Evolutionary conservation across 1,140 invertebrate genomes (phyloP).

Genomic region (Carposina sasakii): DNA sequence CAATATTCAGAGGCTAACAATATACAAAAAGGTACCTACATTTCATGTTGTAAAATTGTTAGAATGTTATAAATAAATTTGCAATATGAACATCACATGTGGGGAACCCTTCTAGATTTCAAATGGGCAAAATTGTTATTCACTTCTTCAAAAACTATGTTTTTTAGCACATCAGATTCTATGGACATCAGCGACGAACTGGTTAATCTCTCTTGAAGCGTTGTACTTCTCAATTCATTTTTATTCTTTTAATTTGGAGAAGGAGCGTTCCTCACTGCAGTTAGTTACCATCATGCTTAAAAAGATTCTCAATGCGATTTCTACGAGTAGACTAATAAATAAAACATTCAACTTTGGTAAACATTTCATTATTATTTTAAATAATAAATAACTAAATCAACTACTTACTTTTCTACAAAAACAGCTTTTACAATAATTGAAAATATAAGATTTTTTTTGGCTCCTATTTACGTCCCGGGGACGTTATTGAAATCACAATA

Average conservation of each 20-base stretch:
- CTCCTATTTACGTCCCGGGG: constrained; percentile 14
- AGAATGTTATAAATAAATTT: too few relatives aligned
- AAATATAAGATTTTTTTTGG: constrained; percentile 12
- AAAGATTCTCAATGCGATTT: constrained; percentile 37
- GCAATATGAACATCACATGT: too few relatives aligned
- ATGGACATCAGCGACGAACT: constrained; percentile 28
- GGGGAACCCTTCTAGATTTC: constrained; percentile 20
- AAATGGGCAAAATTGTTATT: constrained; percentile 18
- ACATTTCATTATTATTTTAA: too few relatives aligned
- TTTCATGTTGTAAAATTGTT: too few relatives aligned
- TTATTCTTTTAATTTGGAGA: constrained; percentile 33
- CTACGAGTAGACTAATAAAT: too few relatives aligned
- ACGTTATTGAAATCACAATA: constrained; percentile 22
- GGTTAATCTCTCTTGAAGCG: constrained; percentile 29
- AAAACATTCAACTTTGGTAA: too few relatives aligned
- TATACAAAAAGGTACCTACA: too few relatives aligned
- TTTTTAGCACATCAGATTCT: constrained; percentile 26
- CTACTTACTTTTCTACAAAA: too few relatives aligned
- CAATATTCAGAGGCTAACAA: too few relatives aligned
- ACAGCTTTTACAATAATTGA: constrained; percentile 14
- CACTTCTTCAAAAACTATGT: constrained; percentile 15
- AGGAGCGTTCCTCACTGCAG: constrained; percentile 31
- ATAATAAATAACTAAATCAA: too few relatives aligned
- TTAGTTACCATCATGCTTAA: constrained; percentile 31
- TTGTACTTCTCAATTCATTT: constrained; percentile 30